phyloP scores from a whole-genome alignment of 2,113 vertebrate genomes.

The Etia nguti region DNA sequence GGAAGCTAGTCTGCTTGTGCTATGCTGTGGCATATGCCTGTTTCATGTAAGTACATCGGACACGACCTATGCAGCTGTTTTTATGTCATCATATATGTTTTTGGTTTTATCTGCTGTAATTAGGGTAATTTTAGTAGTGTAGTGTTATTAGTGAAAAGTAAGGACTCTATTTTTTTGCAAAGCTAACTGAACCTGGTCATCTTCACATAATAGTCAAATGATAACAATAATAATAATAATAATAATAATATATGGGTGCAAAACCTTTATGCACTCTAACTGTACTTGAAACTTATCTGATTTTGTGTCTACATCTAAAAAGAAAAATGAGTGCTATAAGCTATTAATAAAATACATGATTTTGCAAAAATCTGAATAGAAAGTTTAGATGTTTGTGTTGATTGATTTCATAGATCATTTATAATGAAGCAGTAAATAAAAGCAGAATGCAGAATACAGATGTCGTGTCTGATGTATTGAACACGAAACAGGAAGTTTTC shows the following conservation, averaged over 20 bases:
- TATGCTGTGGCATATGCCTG: neutral
- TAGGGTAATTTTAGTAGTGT: too few species aligned
- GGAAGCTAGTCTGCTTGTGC: too few species aligned
- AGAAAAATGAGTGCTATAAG: too few species aligned
- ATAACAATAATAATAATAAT: too few species aligned
- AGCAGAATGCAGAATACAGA: neutral
- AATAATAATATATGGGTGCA: too few species aligned
- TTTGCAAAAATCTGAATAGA: neutral
- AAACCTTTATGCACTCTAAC: too few species aligned
- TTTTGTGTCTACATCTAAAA: too few species aligned
- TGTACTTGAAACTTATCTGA: too few species aligned
- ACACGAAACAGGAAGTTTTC: neutral
- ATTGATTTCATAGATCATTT: neutral
- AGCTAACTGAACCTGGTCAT: too few species aligned
- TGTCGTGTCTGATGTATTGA: neutral
- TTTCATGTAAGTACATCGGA: neutral
- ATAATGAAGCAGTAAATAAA: neutral
- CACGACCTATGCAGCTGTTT: neutral
- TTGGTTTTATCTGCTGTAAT: neutral
- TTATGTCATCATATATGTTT: accelerated
- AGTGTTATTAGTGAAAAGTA: too few species aligned
- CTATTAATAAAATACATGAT: too few species aligned
- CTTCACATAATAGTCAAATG: neutral
- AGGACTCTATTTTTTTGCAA: too few species aligned
- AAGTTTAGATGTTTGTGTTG: neutral